A percentile compares a stretch with the other conserved stretches of the same genome.
These are phyloP conservation scores for Drosophila setosimentum DNA, from an alignment of 2,888 invertebrate species.

Conservation along the genomic window DNA sequence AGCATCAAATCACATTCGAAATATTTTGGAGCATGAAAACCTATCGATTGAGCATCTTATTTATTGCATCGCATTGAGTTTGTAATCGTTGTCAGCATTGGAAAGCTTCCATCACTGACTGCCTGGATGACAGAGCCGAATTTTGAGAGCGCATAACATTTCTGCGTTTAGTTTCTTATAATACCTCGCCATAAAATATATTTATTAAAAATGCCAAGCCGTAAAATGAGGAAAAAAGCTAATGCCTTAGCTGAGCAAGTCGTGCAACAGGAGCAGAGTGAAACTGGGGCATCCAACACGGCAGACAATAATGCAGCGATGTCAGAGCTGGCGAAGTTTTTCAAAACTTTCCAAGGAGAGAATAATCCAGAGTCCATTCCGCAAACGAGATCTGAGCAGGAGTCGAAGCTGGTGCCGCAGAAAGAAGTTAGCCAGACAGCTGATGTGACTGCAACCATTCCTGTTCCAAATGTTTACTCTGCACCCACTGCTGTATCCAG, in stretches of 20 bases:
- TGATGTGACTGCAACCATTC: background rate
- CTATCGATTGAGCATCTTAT: conserved; percentile 7
- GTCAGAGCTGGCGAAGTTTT: background rate
- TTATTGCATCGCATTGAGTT: background rate
- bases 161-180: background rate
- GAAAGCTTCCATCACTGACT: background rate
- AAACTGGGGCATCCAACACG: background rate
- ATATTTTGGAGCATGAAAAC: background rate
- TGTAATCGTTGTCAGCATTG: background rate
- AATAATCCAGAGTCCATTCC: background rate
- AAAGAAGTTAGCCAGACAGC: background rate
- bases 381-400: background rate
- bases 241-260: background rate
- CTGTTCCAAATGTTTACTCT: too few relatives aligned
- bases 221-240: background rate
- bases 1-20: background rate
- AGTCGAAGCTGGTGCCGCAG: background rate
- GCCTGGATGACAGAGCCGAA: background rate
- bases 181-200: background rate
- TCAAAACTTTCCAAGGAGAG: background rate
- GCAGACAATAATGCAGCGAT: too few relatives aligned
- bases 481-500: background rate
- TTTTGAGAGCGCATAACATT: background rate
- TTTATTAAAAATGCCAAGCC: background rate
- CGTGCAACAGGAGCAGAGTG: background rate